Percentiles rank a stretch among this genome's conserved stretches.
Conservation (phyloP, 2,888 invertebrate species). For the Rutpela maculata region DNA sequence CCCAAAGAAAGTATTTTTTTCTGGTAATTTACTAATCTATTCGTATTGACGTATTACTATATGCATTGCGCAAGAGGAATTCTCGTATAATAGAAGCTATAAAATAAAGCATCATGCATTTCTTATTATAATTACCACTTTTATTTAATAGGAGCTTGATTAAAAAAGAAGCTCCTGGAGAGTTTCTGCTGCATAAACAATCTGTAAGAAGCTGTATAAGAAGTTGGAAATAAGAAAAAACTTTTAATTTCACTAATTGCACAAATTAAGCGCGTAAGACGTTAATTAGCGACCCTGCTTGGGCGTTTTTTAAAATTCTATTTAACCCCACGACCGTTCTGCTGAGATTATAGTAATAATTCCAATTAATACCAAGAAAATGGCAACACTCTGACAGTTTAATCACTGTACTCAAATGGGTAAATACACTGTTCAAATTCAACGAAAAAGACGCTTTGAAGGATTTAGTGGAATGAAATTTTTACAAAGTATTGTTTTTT, state of each 20-base stretch:
- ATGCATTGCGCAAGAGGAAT: too few species aligned
- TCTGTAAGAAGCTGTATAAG: conserved; percentile 8
- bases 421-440: neutral
- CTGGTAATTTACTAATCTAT: too few species aligned
- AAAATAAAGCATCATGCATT: too few species aligned
- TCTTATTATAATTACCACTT: neutral
- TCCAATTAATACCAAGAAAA: neutral
- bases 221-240: conserved; percentile 28
- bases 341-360: conserved; percentile 21
- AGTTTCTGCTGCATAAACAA: conserved; percentile 23
- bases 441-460: neutral
- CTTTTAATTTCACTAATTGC: conserved; percentile 36
- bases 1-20: too few species aligned
- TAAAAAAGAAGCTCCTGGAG: neutral
- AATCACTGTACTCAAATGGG: neutral
- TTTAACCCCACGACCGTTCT: neutral
- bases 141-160: neutral
- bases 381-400: neutral
- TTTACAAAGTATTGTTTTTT: neutral
- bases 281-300: conserved; percentile 20
- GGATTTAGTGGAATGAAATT: neutral
- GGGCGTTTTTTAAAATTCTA: conserved; percentile 1
- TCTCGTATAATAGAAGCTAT: too few species aligned
- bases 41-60: too few species aligned
- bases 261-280: conserved; percentile 24